Conservation (phyloP, 2,797 vertebrate genomes). For the Coregonus sp. region DNA sequence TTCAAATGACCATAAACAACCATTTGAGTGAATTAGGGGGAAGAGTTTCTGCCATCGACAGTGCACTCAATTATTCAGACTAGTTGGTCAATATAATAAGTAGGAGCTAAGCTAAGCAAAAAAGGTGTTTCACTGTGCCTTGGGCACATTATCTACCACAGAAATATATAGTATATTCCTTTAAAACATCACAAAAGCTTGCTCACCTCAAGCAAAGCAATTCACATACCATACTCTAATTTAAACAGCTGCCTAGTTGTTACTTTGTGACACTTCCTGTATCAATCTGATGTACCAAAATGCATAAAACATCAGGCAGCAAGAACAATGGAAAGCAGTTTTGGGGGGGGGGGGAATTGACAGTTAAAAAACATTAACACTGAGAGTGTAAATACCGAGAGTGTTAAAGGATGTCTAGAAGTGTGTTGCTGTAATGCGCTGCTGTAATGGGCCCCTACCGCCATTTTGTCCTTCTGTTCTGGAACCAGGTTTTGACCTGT, state of each 20-base stretch:
- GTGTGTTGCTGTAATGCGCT: not conserved
- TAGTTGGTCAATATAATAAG: slow-evolving; percentile 75
- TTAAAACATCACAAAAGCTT: not conserved
- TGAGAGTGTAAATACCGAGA: not conserved
- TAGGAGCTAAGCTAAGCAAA: slow-evolving; percentile 73
- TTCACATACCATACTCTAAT: slow-evolving; percentile 23
- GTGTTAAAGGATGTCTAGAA: not conserved
- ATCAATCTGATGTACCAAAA: not conserved
- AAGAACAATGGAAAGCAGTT: no score
- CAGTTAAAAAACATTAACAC: not conserved
- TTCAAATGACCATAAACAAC: slow-evolving; percentile 76
- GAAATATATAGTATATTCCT: slow-evolving; percentile 12
- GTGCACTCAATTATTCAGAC: slow-evolving; percentile 70
- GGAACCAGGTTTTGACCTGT: slow-evolving; percentile 99
- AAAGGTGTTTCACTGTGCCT: slow-evolving; percentile 55
- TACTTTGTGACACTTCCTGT: not conserved
- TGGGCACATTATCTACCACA: slow-evolving; percentile 22
- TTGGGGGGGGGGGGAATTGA: no score
- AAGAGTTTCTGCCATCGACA: slow-evolving; percentile 52
- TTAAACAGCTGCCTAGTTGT: not conserved
- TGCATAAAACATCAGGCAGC: no score
- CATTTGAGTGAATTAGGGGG: slow-evolving; percentile 71
- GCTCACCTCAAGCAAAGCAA: slow-evolving; percentile 21
- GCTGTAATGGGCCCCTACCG: slow-evolving; percentile 72
- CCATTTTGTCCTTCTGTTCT: slow-evolving; percentile 98